Base-by-base conservation (phyloP, 2,888 invertebrate species). In the Anagyrus pseudococci region DNA sequence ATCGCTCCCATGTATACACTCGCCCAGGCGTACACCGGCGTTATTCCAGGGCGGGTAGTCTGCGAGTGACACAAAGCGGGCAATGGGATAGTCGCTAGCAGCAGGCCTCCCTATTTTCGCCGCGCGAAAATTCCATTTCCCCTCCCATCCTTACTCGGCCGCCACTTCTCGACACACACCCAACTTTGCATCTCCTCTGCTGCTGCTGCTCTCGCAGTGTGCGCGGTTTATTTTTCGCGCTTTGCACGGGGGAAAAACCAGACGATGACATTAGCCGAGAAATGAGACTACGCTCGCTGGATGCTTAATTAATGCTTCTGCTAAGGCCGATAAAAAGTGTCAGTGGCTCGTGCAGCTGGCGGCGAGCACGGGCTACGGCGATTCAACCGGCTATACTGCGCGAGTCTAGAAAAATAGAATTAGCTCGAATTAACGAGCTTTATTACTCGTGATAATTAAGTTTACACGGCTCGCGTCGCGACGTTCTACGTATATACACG, bases 41-140 rank as follows among this genome's bases (percentile, higher is more conserved):
- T 41, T 57, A 46, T 47, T 4, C 26, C 33, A 49, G 48, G 33
- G 2, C 49, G 48, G 37, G 19, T 48, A 54, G 37, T 10, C 55
- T 55, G 55, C 44, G 54, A 50, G 43, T 58, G 55, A 58, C 49
- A 50, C 49, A 50, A 58, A 58, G 40, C 54, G 23, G 19, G 41
- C 44, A 22, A 48, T 58, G 15, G 25, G 43, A 63, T 46, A n/a
- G n/a, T n/a, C n/a, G n/a, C n/a, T 10, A 19, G 33, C 23, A n/a
- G 23, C 29, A 19, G 22, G 49, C 6, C 3, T 33, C 43, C 46
- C 52, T 59, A 52, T 56, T 54, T 48, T 43, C 43, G 25, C 25
- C 43, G 37, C 25, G 41, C 29, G 19, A 53, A 59, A 52, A 53
- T 56, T 58, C 52, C 23, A 52, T 7, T 20, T 47, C 41, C n/a